Base-by-base conservation (phyloP, 1,140 invertebrate species). In the Trissolcus basalis region DNA sequence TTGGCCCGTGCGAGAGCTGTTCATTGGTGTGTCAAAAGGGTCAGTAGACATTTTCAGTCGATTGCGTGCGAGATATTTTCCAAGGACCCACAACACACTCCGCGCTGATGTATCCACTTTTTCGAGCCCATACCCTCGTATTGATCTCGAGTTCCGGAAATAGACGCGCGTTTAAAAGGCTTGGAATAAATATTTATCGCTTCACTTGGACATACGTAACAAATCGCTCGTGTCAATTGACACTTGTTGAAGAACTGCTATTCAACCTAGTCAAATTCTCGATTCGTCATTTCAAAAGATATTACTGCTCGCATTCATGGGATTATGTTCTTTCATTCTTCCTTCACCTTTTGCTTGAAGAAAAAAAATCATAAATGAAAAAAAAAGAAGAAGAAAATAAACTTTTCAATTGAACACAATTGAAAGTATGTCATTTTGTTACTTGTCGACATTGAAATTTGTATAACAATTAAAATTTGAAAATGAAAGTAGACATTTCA, bases 41-140 rank as follows among this genome's bases (percentile, higher is more conserved):
- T 88, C 86, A 87, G 81, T 85, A 80, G 83, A 83, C 78, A 86
- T 85, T 88, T 81, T 83, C 86, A 83, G 81, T 81, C 86, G 86
- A 88, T 87, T 87, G 84, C 80, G 75, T 63, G 59, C 67, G 80
- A 81, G 79, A 81, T 78, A 78, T 81, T 85, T 80, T 85, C 80
- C 80, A 80, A 78, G 71, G 78, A 75, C 71, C 74, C 19, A 27
- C 19, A 53, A n/a, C 55, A 43, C 19, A 53, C 55, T 44, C 36
- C n/a, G 9, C 9, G 51, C 35, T 50, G 45, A 27, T 65, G 33
- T 51, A 63, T 79, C 49, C 64, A 71, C 9, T 75, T 74, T 77
- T 77, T 80, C 65, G 61, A 80, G 50, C 59, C 51, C 33, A 47
- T 65, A 70, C 69, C 58, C 65, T 61, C 60, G 45, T 59, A 80